Percentiles rank a stretch among this genome's conserved stretches.
phyloP scores from a whole-genome alignment of 2,888 invertebrate species.

The Hirtodrosophila alboralis region DNA sequence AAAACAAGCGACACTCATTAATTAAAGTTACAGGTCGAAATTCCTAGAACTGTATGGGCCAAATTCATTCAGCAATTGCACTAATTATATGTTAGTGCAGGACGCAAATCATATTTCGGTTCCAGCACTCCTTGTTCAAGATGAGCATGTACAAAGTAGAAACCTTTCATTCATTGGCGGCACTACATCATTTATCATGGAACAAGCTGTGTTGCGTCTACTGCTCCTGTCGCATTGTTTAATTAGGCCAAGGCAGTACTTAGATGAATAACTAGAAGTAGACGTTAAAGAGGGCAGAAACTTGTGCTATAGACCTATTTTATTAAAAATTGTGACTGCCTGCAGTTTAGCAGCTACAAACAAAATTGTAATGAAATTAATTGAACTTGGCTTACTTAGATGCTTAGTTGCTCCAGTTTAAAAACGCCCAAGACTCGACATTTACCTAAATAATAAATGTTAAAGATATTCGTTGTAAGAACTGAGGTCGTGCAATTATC shows the following conservation, averaged over 20 bases:
- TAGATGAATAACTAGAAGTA: background rate
- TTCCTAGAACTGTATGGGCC: conserved; percentile 53
- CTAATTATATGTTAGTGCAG: conserved; percentile 61
- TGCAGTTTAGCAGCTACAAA: conserved; percentile 42
- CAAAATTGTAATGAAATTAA: conserved; percentile 74
- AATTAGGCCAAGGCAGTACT: conserved; percentile 50
- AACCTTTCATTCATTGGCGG: conserved; percentile 33
- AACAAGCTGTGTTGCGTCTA: conserved; percentile 8
- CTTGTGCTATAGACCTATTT: conserved; percentile 19
- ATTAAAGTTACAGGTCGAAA: no score
- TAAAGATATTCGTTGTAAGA: conserved; percentile 23
- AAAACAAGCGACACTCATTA: conserved; percentile 50
- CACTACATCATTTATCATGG: conserved; percentile 40
- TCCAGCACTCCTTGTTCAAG: background rate
- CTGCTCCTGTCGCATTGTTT: conserved; percentile 43
- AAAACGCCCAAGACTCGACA: conserved; percentile 48
- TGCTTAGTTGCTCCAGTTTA: conserved; percentile 49
- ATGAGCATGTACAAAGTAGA: conserved; percentile 13
- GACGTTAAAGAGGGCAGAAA: conserved; percentile 13
- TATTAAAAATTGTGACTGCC: conserved; percentile 73
- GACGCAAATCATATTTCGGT: conserved; percentile 27
- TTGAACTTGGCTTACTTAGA: conserved; percentile 39
- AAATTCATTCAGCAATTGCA: conserved; percentile 67
- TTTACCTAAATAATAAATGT: conserved; percentile 71
- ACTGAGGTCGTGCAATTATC: conserved; percentile 24